Conservation (phyloP, 2,113 vertebrate genomes). For the Tychaedon coryphoeus region DNA sequence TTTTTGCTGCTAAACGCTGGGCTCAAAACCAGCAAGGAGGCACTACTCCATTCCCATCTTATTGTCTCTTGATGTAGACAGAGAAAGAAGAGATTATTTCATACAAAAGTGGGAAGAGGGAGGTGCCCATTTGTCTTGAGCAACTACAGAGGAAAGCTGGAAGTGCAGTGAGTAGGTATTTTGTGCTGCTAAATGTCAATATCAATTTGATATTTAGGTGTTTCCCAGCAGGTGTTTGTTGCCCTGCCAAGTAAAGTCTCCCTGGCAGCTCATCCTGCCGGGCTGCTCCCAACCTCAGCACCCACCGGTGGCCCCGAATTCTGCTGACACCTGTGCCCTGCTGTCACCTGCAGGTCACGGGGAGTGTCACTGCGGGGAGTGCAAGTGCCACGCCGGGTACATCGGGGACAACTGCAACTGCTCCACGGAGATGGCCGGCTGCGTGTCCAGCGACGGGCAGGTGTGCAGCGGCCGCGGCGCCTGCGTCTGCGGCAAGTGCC, state of each 20-base stretch:
- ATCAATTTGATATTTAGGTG: background rate
- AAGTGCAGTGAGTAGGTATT: background rate
- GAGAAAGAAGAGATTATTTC: background rate
- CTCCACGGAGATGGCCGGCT: slow-evolving; percentile 81
- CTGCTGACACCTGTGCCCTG: background rate
- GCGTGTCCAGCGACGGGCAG: slow-evolving; percentile 82
- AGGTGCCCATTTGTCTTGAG: background rate
- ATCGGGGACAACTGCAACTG: slow-evolving; percentile 97
- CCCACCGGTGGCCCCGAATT: accelerated
- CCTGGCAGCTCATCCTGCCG: background rate
- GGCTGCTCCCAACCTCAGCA: background rate
- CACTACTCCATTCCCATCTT: background rate
- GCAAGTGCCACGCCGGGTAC: slow-evolving; percentile 89
- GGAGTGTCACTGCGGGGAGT: slow-evolving; percentile 95
- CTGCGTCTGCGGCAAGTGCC: slow-evolving; percentile 89
- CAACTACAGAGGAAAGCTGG: background rate
- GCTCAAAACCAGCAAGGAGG: background rate
- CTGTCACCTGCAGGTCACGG: slow-evolving; percentile 82
- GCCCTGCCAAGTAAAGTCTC: background rate
- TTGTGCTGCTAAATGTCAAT: background rate
- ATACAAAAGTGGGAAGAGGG: background rate
- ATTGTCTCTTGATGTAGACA: accelerated
- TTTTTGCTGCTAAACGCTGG: background rate
- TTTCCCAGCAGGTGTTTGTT: background rate
- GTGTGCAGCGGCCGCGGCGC: slow-evolving; percentile 88